Conservation (phyloP, 2,888 invertebrate species). For the Leptopilina myrica region DNA sequence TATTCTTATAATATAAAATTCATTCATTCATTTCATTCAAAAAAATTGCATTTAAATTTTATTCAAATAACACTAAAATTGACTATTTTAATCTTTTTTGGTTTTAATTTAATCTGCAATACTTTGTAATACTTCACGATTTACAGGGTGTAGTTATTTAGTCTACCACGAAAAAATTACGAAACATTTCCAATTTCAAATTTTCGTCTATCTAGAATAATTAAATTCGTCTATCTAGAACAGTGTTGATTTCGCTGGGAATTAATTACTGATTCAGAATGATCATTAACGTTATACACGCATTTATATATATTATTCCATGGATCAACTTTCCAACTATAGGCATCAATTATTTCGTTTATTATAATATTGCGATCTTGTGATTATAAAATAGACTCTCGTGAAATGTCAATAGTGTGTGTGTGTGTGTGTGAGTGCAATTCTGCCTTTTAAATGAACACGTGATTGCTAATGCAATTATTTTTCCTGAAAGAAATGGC, state of each 20-base stretch:
- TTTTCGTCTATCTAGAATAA: not conserved
- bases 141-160: no score
- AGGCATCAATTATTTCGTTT: conserved; percentile 8
- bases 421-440: not conserved
- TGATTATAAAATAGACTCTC: conserved; percentile 27
- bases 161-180: no score
- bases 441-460: conserved; percentile 21
- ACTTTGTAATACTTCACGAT: no score
- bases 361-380: conserved; percentile 8
- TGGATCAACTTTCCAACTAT: conserved; percentile 22
- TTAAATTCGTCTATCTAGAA: not conserved
- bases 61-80: no score
- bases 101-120: no score
- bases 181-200: no score
- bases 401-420: conserved; percentile 11
- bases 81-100: no score
- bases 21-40: no score
- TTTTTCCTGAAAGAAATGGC: conserved; percentile 23
- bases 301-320: not conserved
- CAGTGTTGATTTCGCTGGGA: not conserved
- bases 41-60: no score
- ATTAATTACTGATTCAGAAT: not conserved
- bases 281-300: not conserved
- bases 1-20: no score
- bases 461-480: conserved; percentile 30